These are phyloP conservation scores for Rhinoptilus africanus DNA, from an alignment of 2,113 vertebrate species.

Conservation along the genomic window DNA sequence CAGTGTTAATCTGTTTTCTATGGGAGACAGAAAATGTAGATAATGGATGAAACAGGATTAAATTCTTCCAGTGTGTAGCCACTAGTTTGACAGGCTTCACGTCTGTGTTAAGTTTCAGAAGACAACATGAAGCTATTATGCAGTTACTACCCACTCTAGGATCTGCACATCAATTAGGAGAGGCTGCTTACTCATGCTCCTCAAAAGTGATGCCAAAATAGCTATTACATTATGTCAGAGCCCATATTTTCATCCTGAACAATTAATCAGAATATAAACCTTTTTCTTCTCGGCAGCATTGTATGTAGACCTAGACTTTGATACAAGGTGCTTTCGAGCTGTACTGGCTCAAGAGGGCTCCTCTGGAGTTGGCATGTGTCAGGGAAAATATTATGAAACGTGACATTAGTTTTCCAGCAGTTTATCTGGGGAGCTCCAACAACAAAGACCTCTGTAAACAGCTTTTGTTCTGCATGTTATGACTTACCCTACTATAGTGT, in stretches of 20 bases:
- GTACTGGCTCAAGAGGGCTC: neutral
- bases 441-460: neutral
- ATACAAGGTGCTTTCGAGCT: neutral
- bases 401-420: neutral
- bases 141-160: conserved; percentile 54
- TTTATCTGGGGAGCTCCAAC: neutral
- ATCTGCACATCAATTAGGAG: conserved; percentile 62
- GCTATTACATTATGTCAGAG: conserved; percentile 60
- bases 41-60: neutral
- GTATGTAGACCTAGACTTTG: neutral
- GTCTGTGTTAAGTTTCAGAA: conserved; percentile 54
- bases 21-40: neutral
- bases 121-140: conserved; percentile 51
- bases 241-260: conserved; percentile 28
- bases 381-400: neutral
- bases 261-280: conserved; percentile 52
- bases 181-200: conserved; percentile 65
- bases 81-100: conserved; percentile 11
- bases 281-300: neutral
- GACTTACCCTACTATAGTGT: neutral
- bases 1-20: neutral
- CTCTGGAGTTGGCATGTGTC: neutral
- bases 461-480: neutral
- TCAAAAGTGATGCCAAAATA: conserved; percentile 68
- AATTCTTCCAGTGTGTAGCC: neutral